Conservation (phyloP, 2,113 vertebrate genomes). For the Siniperca knerii region DNA sequence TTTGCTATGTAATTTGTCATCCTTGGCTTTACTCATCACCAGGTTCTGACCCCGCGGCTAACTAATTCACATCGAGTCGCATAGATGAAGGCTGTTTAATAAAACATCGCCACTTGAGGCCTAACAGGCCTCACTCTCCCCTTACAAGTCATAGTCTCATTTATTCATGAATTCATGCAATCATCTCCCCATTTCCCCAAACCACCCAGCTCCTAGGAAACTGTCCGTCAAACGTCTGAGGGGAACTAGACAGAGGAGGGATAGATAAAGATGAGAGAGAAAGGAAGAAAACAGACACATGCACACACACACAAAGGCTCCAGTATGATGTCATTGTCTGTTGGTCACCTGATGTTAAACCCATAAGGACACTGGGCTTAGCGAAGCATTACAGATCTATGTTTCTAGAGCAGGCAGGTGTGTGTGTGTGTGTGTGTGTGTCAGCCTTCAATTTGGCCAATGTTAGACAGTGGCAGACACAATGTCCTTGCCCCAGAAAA, state of each 20-base stretch:
- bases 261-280: constrained; percentile 29
- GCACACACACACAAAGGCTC: constrained; percentile 21
- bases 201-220: constrained; percentile 69
- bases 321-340: constrained; percentile 69
- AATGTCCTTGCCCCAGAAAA: constrained; percentile 61
- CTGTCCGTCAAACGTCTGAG: constrained; percentile 65
- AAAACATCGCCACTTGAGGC: constrained; percentile 81
- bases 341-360: constrained; percentile 61
- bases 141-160: constrained; percentile 72
- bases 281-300: not conserved
- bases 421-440: constrained; percentile 31
- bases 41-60: constrained; percentile 68
- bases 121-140: constrained; percentile 70
- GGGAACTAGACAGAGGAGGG: constrained; percentile 41
- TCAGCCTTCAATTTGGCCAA: constrained; percentile 46
- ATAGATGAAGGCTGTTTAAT: constrained; percentile 77
- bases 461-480: constrained; percentile 42
- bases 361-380: constrained; percentile 56
- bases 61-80: constrained; percentile 67
- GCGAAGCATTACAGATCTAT: constrained; percentile 65
- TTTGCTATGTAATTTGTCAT: constrained; percentile 56
- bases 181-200: constrained; percentile 73
- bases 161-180: constrained; percentile 83
- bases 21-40: constrained; percentile 63
- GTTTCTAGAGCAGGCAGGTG: constrained; percentile 63